A percentile compares a stretch with the other conserved stretches of the same genome.
phyloP scores from a whole-genome alignment of 1,140 invertebrate species.

The Thereuonema tuberculata region DNA sequence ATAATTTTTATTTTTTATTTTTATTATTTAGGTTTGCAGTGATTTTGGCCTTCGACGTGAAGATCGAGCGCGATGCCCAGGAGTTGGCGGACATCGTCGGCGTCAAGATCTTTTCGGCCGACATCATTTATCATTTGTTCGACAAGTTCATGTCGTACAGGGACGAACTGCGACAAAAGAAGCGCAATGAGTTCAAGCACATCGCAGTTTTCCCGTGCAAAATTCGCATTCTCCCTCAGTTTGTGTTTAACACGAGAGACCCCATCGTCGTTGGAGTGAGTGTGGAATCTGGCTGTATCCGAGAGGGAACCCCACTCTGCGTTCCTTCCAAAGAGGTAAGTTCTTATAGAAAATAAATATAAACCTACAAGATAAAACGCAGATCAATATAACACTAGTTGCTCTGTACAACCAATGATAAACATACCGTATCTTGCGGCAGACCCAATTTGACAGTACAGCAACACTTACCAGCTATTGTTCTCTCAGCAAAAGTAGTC shows the following conservation, averaged over 20 bases:
- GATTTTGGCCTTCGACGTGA: conserved; percentile 98
- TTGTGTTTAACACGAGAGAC: conserved; percentile 93
- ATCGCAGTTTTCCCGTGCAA: conserved; percentile 98
- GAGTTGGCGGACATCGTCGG: conserved; percentile 86
- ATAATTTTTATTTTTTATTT: too few species aligned
- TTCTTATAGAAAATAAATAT: too few species aligned
- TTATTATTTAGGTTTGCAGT: conserved; percentile 78
- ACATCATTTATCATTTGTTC: conserved; percentile 99
- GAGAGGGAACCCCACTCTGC: conserved; percentile 91
- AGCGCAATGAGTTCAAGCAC: conserved; percentile 86
- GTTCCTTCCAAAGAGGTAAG: conserved; percentile 89
- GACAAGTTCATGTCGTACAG: conserved; percentile 92
- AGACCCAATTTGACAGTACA: too few species aligned
- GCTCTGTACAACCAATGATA: too few species aligned
- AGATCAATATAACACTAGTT: too few species aligned
- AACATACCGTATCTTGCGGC: too few species aligned
- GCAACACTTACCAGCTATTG: too few species aligned
- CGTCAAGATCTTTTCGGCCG: conserved; percentile 95
- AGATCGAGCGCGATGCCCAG: conserved; percentile 93
- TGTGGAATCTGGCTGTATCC: conserved; percentile 88
- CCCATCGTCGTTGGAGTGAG: conserved; percentile 94
- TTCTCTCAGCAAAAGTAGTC: too few species aligned
- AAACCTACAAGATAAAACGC: too few species aligned
- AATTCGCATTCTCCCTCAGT: conserved; percentile 70
- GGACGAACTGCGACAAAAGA: conserved; percentile 83